Percentiles rank a stretch among this genome's conserved stretches.
These are phyloP conservation scores for Apodemus sylvaticus DNA, from an alignment of 2,113 vertebrate species.

Conservation along the genomic window DNA sequence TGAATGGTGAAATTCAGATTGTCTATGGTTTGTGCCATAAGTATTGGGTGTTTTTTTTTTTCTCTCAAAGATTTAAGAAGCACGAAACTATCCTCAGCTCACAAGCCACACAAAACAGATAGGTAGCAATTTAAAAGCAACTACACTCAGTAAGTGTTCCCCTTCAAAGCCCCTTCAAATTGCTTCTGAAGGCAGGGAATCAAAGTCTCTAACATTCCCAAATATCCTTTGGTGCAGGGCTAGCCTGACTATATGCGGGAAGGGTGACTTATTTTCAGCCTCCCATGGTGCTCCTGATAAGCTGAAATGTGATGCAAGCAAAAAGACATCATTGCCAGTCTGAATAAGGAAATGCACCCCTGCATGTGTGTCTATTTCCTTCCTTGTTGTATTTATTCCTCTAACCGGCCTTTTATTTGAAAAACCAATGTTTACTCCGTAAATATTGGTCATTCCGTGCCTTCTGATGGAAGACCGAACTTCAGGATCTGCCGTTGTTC, in stretches of 20 bases:
- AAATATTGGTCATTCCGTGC: background rate
- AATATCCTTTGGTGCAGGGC: background rate
- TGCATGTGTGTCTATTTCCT: background rate
- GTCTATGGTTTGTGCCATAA: background rate
- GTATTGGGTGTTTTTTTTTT: background rate
- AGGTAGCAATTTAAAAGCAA: background rate
- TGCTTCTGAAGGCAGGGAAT: background rate
- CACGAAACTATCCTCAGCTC: background rate
- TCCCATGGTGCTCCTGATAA: background rate
- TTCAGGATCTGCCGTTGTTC: background rate
- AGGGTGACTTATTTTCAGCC: constrained; percentile 40
- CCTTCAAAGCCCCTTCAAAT: background rate
- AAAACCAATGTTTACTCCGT: constrained; percentile 36
- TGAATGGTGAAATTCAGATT: background rate
- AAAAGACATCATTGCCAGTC: background rate
- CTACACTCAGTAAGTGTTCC: background rate
- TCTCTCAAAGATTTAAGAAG: constrained; percentile 39
- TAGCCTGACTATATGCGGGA: constrained; percentile 41
- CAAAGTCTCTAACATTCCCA: constrained; percentile 10
- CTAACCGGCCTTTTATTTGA: background rate
- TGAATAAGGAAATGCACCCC: background rate
- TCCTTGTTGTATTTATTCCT: background rate
- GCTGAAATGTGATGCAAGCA: background rate
- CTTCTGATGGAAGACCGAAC: background rate
- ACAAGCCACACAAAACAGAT: background rate